Evolutionary conservation across 1,140 invertebrate genomes (phyloP).

Genomic region (Heliconius congener): DNA sequence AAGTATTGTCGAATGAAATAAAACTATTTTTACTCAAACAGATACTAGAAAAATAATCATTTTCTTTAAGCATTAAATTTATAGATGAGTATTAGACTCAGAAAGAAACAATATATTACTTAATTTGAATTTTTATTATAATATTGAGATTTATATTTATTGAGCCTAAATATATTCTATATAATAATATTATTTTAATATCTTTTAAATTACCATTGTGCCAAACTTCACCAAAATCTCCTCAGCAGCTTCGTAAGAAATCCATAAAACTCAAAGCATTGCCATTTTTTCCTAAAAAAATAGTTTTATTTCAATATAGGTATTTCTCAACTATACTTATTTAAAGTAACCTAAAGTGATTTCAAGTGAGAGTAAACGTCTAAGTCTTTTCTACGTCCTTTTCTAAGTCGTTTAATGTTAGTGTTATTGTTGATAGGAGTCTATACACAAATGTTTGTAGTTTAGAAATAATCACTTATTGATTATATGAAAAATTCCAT

Average conservation of each 20-base stretch:
- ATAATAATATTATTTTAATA: too few relatives aligned
- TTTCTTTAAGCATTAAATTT: too few relatives aligned
- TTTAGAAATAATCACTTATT: slow-evolving; percentile 15
- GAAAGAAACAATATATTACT: neutral
- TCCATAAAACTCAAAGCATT: neutral
- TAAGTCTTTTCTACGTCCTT: slow-evolving; percentile 78
- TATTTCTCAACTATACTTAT: slow-evolving; percentile 34
- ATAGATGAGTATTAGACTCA: neutral
- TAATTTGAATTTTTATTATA: too few relatives aligned
- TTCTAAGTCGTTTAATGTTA: slow-evolving; percentile 78
- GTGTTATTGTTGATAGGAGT: slow-evolving; percentile 52
- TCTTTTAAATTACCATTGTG: neutral
- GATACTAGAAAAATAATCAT: neutral
- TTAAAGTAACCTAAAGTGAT: slow-evolving; percentile 71
- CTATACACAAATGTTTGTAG: slow-evolving; percentile 34
- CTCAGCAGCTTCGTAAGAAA: too few relatives aligned
- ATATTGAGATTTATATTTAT: too few relatives aligned
- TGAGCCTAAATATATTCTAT: neutral
- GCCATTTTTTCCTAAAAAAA: slow-evolving; percentile 5
- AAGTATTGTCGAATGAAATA: slow-evolving; percentile 22
- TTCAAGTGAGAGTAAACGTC: slow-evolving; percentile 71
- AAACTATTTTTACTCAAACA: slow-evolving; percentile 17
- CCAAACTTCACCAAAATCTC: neutral
- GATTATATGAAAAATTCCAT: neutral
- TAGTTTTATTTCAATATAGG: slow-evolving; percentile 37